Evolutionary conservation across 1,140 invertebrate genomes (phyloP), one percentile per base, ranked within the genome.

Genomic region (Lineus longissimus): DNA sequence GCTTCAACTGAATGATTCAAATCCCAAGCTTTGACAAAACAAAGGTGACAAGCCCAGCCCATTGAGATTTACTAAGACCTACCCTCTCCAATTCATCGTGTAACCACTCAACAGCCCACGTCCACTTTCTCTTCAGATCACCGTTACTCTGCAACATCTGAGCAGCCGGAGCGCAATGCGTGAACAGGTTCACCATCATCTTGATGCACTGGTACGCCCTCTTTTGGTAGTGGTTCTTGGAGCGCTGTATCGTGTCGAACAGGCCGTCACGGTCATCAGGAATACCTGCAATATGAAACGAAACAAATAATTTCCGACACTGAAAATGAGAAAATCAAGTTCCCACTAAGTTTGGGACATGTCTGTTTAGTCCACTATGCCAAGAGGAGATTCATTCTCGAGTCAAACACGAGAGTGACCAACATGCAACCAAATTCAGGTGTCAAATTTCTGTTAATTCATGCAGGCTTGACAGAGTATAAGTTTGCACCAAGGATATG

Each of bases 151-250:
- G 86, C 47, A 96, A 83, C 79, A 95, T 88, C 73, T 91, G 85
- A 1, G 90, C 90, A 45, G 84, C 84, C 62, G 79, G 76, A 19
- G 86, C 87, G 78, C 91, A 94, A 71, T 76, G 70, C 57, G 88
- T 88, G 82, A 97, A 95, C 29, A 97, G 84, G 61, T 89, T 87
- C 25, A 96, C 94, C 83, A 97, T 87, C 78, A 93, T 93, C 82
- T 98, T 97, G 36, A 97, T 95, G 80, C 95, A 97, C 76, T 96
- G 93, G 83, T 98, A 98, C 36, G 94, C 93, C 67, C 94, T 84
- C 82, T 97, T 97, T 79, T 97, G 94, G 80, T 97, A 95, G 83
- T 96, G 93, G 69, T 89, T 92, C 77, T 95, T 96, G 30, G 91
- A 91, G 62, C 91, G 87, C 69, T 90, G 86, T 74, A 97, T 95